Evolutionary conservation across 2,888 invertebrate species (phyloP).

Genomic region (Chymomyza procnemis): DNA sequence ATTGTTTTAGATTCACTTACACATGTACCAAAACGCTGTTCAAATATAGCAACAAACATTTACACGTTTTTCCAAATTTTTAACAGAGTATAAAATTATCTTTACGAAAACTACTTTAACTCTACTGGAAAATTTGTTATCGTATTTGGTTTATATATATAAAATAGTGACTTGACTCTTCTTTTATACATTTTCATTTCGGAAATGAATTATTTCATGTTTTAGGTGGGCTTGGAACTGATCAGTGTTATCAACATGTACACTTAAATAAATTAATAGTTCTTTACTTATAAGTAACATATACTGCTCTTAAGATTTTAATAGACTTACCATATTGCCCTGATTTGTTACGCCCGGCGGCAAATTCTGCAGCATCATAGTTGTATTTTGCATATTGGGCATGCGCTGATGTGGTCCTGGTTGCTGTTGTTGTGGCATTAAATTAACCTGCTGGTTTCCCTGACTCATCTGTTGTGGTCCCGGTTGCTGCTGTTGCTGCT

Average conservation of each 20-base stretch:
- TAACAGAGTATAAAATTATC: too few relatives aligned
- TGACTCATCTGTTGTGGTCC: slow-evolving; percentile 76
- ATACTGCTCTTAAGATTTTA: neutral
- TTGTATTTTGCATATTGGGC: slow-evolving; percentile 76
- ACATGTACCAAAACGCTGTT: too few relatives aligned
- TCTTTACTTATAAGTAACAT: neutral
- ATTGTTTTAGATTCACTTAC: too few relatives aligned
- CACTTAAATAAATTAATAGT: neutral
- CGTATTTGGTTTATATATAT: too few relatives aligned
- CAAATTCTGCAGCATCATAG: slow-evolving; percentile 75
- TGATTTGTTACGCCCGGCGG: slow-evolving; percentile 68
- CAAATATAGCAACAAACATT: too few relatives aligned
- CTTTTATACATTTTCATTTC: too few relatives aligned
- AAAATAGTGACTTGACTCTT: too few relatives aligned
- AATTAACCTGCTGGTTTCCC: slow-evolving; percentile 53
- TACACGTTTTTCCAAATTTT: too few relatives aligned
- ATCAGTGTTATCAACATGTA: neutral
- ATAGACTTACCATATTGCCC: slow-evolving; percentile 76
- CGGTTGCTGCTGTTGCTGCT: slow-evolving; percentile 56
- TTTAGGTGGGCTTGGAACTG: too few relatives aligned
- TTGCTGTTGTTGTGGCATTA: slow-evolving; percentile 64
- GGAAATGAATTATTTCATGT: too few relatives aligned
- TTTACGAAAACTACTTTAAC: too few relatives aligned
- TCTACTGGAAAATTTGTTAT: too few relatives aligned
- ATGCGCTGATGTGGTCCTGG: slow-evolving; percentile 77